These are phyloP conservation scores for Harpagus bidentatus DNA, from an alignment of 2,113 vertebrate genomes.

Conservation along the genomic window DNA sequence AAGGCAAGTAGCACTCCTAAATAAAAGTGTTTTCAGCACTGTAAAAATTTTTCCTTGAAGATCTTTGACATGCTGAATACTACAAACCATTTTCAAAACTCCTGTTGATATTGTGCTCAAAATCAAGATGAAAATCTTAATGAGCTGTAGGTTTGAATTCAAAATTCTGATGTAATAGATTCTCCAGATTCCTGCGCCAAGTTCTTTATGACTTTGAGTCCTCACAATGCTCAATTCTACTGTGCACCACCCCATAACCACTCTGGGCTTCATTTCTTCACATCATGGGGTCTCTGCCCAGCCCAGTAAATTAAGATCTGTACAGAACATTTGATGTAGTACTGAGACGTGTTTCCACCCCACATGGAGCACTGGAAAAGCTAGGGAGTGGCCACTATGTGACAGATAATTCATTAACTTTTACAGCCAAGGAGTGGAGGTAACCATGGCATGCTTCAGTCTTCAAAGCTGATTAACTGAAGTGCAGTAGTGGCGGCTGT, in stretches of 20 bases:
- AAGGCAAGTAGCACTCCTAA: background rate
- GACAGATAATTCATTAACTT: background rate
- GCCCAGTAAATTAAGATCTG: background rate
- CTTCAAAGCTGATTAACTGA: background rate
- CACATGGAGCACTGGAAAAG: background rate
- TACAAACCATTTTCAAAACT: background rate
- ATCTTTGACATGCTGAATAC: background rate
- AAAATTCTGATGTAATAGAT: background rate
- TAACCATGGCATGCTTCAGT: background rate
- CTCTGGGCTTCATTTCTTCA: background rate
- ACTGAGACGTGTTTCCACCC: background rate
- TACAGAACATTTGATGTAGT: background rate
- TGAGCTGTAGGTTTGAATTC: background rate
- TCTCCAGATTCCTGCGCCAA: background rate
- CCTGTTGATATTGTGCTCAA: background rate
- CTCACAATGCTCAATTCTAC: background rate
- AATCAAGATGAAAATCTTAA: background rate
- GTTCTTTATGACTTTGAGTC: background rate
- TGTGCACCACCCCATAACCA: background rate
- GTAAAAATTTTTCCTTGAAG: background rate
- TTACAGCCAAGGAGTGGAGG: background rate
- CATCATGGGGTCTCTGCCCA: background rate
- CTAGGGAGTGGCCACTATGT: background rate
- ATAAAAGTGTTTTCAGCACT: background rate
- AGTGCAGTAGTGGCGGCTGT: background rate